Percentiles rank a stretch among this genome's conserved stretches.
phyloP scores from a whole-genome alignment of 2,888 invertebrate genomes.

The Campopleginae sp. region DNA sequence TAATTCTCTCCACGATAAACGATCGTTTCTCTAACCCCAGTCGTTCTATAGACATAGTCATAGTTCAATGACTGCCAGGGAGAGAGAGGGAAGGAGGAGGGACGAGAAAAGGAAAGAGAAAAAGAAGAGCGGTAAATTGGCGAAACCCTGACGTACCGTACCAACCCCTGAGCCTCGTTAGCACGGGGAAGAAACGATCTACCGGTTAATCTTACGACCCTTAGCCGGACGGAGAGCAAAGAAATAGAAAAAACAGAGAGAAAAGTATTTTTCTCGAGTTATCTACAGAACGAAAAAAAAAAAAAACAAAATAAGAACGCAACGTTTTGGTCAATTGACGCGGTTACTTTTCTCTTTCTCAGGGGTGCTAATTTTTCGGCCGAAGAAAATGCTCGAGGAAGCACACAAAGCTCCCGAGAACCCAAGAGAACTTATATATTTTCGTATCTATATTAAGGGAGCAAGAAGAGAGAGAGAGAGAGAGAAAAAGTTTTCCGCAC shows the following conservation, averaged over 20 bases:
- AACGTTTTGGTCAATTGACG: conserved; percentile 57
- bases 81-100: background rate
- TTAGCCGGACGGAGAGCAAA: conserved; percentile 56
- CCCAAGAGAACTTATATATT: conserved; percentile 16
- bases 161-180: conserved; percentile 74
- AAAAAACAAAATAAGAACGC: conserved; percentile 53
- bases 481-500: conserved; percentile 73
- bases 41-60: background rate
- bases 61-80: conserved; percentile 11
- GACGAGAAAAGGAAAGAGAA: conserved; percentile 8
- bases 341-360: conserved; percentile 57
- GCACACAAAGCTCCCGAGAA: conserved; percentile 40
- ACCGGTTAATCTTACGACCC: conserved; percentile 75
- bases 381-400: conserved; percentile 75
- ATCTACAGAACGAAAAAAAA: conserved; percentile 25
- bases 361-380: conserved; percentile 81
- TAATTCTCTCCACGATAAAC: conserved; percentile 43
- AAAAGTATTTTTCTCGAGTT: conserved; percentile 30
- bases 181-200: conserved; percentile 72
- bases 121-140: conserved; percentile 63
- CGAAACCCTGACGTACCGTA: conserved; percentile 57
- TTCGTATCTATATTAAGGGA: background rate
- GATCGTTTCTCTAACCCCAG: conserved; percentile 8
- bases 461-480: conserved; percentile 51
- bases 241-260: conserved; percentile 40